Evolutionary conservation across 2,888 invertebrate genomes (phyloP), one percentile per base, ranked within the genome.

Genomic region (Antitype chi): DNA sequence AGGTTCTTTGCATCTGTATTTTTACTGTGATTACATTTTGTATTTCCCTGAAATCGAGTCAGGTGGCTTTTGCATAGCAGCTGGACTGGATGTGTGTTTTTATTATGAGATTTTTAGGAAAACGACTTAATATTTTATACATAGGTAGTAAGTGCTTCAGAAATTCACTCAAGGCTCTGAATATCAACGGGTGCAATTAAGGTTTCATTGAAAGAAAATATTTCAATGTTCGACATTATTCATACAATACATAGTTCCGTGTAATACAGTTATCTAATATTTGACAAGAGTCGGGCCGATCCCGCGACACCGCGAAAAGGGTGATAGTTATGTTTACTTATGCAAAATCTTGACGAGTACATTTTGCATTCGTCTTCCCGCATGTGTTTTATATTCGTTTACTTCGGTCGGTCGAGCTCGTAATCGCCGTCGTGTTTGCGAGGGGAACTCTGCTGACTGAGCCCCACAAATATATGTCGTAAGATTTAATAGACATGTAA

Each of bases 401-500:
- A 96, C 95, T 94, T 90, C 96, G 95, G 96, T 96, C 96, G 94
- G 95, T 88, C 94, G 94, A 93, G 95, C 94, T 91, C 91, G 94
- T 96, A 96, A 96, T 96, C 96, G 96, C 92, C 95, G 95, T 94
- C 92, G 91, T 96, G 96, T 96, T 96, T 96, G 96, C 96, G 93
- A 96, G 96, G 96, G 96, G 95, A 94, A 91, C 93, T 91, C 92
- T 95, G 96, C 95, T 96, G 96, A 96, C 95, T 91, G 93, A 92
- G 94, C 95, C 96, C 95, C 95, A 94, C 96, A 94, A 96, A 96
- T 96, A 96, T 96, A 96, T 96, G 96, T 96, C 96, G 96, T 96
- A 95, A 96, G 96, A 96, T 96, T 96, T 96, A 96, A 96, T 96
- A 96, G 96, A 96, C 96, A 96, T 96, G 96, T 96, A 96, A 96